phyloP scores from a whole-genome alignment of 2,888 invertebrate species.

The Drosophila incognita region DNA sequence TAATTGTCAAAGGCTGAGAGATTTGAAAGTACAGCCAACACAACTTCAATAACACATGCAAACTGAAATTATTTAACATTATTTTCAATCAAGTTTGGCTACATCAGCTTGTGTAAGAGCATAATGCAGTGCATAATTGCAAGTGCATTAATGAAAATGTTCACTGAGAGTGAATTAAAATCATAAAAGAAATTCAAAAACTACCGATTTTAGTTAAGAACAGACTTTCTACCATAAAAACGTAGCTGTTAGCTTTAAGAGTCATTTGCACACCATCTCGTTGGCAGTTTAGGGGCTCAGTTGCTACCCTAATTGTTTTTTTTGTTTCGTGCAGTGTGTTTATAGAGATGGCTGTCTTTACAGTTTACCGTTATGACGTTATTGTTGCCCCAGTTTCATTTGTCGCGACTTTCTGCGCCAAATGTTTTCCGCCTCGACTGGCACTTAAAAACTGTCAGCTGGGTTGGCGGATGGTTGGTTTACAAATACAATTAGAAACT shows the following conservation, averaged over 20 bases:
- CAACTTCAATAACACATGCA: background rate
- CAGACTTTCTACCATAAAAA: background rate
- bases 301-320: constrained; percentile 1
- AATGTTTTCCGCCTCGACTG: constrained; percentile 12
- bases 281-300: background rate
- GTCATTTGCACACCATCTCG: background rate
- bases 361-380: constrained; percentile 23
- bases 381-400: constrained; percentile 19
- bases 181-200: background rate
- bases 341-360: constrained; percentile 11
- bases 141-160: background rate
- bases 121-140: background rate
- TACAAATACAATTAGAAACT: constrained; percentile 53
- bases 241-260: background rate
- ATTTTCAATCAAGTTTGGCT: background rate
- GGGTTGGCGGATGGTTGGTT: background rate
- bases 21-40: background rate
- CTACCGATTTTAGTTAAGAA: background rate
- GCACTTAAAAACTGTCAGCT: constrained; percentile 7
- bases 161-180: background rate
- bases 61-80: background rate
- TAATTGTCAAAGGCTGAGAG: background rate
- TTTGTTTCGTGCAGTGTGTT: constrained; percentile 9
- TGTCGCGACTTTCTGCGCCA: constrained; percentile 19
- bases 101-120: background rate